A percentile compares a stretch with the other conserved stretches of the same genome.
These are phyloP conservation scores for Drosophila buzzatii DNA, from an alignment of 2,888 invertebrate species.

Conservation along the genomic window DNA sequence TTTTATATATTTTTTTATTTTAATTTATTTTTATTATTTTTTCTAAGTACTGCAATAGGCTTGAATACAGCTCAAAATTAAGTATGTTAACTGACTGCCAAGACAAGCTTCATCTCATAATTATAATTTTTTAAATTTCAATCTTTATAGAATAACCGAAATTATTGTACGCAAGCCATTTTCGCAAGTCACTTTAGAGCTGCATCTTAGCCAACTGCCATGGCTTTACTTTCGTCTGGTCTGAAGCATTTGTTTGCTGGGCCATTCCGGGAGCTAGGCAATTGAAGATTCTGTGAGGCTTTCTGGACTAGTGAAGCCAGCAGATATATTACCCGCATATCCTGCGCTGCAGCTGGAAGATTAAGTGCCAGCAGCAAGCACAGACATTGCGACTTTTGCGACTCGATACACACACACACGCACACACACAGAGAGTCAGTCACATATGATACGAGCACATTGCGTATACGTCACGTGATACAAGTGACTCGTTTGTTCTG, in stretches of 20 bases:
- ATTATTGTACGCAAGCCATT: too few relatives aligned
- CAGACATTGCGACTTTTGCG: conserved; percentile 14
- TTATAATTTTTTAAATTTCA: too few relatives aligned
- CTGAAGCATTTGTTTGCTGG: conserved; percentile 21
- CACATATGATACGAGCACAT: conserved; percentile 48
- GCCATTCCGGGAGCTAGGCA: conserved; percentile 13
- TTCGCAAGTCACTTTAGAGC: neutral
- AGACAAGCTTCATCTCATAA: too few relatives aligned
- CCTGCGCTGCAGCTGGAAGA: conserved; percentile 74
- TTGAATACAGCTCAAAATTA: too few relatives aligned
- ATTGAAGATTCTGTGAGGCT: conserved; percentile 27
- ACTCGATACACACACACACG: conserved; percentile 7
- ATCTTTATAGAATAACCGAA: too few relatives aligned
- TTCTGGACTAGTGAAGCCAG: conserved; percentile 8
- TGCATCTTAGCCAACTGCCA: neutral
- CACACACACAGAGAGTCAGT: neutral
- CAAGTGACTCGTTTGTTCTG: conserved; percentile 28
- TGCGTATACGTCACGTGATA: conserved; percentile 73
- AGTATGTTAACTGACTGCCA: too few relatives aligned
- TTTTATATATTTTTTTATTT: too few relatives aligned
- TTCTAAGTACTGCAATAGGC: too few relatives aligned
- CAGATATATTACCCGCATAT: conserved; percentile 73
- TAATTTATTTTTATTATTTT: too few relatives aligned
- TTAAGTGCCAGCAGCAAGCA: conserved; percentile 63
- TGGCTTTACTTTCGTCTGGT: neutral